Evolutionary conservation across 2,888 invertebrate species (phyloP).

Genomic region (Lycaena phlaeas): DNA sequence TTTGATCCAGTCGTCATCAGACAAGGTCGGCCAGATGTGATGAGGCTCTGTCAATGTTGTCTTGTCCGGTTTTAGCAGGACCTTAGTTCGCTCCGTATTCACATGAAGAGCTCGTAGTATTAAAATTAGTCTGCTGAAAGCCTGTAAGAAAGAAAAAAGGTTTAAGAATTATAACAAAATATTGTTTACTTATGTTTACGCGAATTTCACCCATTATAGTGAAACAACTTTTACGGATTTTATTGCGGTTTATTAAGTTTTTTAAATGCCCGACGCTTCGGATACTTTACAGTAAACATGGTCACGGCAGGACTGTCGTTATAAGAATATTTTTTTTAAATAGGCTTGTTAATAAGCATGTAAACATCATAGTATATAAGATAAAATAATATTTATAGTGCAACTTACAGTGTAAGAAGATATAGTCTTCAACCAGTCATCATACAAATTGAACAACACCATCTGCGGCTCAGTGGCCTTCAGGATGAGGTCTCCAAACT

Average conservation of each 20-base stretch:
- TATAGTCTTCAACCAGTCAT: constrained; percentile 99
- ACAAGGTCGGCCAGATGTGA: constrained; percentile 99
- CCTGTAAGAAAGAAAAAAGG: constrained; percentile 52
- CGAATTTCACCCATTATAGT: no score
- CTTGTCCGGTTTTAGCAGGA: constrained; percentile 98
- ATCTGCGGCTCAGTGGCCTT: constrained; percentile 99
- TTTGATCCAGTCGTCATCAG: constrained; percentile 99
- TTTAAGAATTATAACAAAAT: constrained; percentile 7
- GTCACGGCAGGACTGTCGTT: no score
- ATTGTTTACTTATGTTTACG: neutral
- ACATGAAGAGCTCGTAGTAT: constrained; percentile 98
- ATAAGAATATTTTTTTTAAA: no score
- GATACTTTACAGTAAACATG: no score
- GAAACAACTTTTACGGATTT: no score
- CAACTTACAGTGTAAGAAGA: constrained; percentile 92
- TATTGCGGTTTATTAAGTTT: no score
- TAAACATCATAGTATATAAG: no score
- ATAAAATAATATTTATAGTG: neutral
- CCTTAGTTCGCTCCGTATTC: constrained; percentile 98
- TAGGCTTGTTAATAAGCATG: neutral
- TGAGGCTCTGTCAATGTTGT: constrained; percentile 99
- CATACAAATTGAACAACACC: constrained; percentile 99
- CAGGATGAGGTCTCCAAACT: constrained; percentile 98
- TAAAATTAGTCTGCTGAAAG: constrained; percentile 96
- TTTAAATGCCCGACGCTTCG: no score